phyloP scores from a whole-genome alignment of 2,113 vertebrate species.

The Gyps fulvus region DNA sequence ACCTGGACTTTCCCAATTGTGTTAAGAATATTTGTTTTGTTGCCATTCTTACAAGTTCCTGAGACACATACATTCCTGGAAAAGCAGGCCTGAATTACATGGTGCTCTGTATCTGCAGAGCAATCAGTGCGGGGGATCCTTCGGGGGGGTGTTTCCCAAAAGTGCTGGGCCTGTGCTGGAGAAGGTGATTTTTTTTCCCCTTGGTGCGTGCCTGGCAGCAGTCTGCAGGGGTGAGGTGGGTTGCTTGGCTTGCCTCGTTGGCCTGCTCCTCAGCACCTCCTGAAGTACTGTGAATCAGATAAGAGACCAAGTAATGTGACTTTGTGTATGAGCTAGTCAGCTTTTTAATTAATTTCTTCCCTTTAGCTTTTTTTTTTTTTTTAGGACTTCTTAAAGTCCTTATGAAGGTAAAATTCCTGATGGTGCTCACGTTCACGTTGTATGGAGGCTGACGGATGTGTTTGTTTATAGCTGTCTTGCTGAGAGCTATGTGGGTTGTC shows the following conservation, averaged over 20 bases:
- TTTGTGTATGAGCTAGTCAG: not conserved
- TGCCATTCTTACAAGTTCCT: not conserved
- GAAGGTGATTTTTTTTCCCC: not conserved
- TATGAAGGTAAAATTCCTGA: not conserved
- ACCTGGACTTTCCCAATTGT: not conserved
- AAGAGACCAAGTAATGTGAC: not conserved
- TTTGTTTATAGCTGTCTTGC: not conserved
- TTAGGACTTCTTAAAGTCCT: not conserved
- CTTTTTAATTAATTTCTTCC: not conserved
- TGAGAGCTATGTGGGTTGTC: not conserved
- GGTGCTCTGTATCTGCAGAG: not conserved
- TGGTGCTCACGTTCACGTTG: not conserved
- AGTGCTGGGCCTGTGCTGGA: not conserved
- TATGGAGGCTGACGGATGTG: not conserved
- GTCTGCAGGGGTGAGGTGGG: not conserved
- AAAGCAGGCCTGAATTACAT: fast-evolving
- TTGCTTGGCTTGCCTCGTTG: no score
- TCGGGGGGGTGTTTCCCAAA: no score
- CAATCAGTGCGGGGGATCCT: not conserved
- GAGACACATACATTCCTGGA: not conserved
- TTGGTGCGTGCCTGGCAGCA: not conserved
- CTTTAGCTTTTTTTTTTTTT: not conserved
- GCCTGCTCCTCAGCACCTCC: not conserved
- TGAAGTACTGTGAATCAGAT: not conserved
- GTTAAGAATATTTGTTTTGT: not conserved